Evolutionary conservation across 2,888 invertebrate species (phyloP).

Genomic region (Xestia rhomboidea): DNA sequence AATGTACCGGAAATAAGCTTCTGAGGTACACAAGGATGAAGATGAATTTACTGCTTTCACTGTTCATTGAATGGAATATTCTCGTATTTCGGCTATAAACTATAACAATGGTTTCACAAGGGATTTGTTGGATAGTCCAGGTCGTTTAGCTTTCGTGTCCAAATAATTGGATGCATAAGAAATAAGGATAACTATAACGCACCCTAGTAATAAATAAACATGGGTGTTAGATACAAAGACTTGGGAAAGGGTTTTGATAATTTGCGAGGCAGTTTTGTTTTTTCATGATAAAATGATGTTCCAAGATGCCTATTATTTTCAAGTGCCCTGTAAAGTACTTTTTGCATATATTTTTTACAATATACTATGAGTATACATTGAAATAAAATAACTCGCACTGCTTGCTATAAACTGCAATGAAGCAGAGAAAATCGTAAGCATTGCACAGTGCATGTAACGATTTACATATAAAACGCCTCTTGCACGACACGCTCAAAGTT

Average conservation of each 20-base stretch:
- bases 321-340: not conserved
- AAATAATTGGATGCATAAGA: slow-evolving; percentile 43
- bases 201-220: not conserved
- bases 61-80: slow-evolving; percentile 46
- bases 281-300: not conserved
- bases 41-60: slow-evolving; percentile 10
- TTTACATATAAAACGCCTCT: slow-evolving; percentile 37
- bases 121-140: slow-evolving; percentile 18
- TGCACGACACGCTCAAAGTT: slow-evolving; percentile 32
- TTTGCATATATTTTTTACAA: not conserved
- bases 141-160: slow-evolving; percentile 34
- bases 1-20: slow-evolving; percentile 33
- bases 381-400: not conserved
- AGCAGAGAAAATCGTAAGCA: not conserved
- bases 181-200: not conserved
- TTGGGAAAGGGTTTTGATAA: not conserved
- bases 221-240: not conserved
- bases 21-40: not conserved
- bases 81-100: slow-evolving; percentile 33
- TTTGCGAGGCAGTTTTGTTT: not conserved
- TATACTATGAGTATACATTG: not conserved
- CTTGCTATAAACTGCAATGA: not conserved
- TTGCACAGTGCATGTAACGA: slow-evolving; percentile 5
- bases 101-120: slow-evolving; percentile 40
- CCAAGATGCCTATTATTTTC: not conserved